Evolutionary conservation across 1,140 invertebrate species (phyloP).

Genomic region (Coboldia fuscipes): DNA sequence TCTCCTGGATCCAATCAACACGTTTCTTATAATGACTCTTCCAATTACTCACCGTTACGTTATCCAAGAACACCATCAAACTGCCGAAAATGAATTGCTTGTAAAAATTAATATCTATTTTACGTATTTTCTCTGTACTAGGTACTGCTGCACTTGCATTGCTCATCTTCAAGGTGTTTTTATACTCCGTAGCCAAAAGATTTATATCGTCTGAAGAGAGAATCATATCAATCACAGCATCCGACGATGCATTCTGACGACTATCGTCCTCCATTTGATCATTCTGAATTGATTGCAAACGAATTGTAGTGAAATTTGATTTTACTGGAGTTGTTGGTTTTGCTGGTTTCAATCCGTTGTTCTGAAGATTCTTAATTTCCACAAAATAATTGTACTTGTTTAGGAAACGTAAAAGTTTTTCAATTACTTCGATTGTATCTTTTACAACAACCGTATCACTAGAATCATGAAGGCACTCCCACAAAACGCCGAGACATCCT

Average conservation of each 20-base stretch:
- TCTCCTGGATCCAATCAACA: conserved; percentile 30
- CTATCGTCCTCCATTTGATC: conserved; percentile 2
- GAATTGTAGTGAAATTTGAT: conserved; percentile 14
- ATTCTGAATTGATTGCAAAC: conserved; percentile 8
- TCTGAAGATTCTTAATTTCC: conserved; percentile 19
- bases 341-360: conserved; percentile 12
- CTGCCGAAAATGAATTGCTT: conserved; percentile 23
- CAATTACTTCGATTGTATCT: conserved; percentile 29
- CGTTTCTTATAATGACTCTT: conserved; percentile 28
- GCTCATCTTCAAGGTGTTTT: conserved; percentile 21
- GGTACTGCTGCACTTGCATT: background rate
- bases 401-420: conserved; percentile 30
- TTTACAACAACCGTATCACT: conserved; percentile 46
- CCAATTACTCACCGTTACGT: conserved; percentile 28
- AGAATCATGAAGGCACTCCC: conserved; percentile 40
- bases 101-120: conserved; percentile 13
- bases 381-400: conserved; percentile 28
- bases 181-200: conserved; percentile 30
- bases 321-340: conserved; percentile 4
- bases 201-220: conserved; percentile 30
- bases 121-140: conserved; percentile 8
- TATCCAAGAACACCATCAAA: conserved; percentile 28
- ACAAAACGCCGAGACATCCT: conserved; percentile 41
- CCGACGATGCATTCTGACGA: background rate
- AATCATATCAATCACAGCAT: conserved; percentile 27